Percentiles rank a stretch among this genome's conserved stretches.
Conservation (phyloP, 2,888 invertebrate species). For the Polyommatus icarus region DNA sequence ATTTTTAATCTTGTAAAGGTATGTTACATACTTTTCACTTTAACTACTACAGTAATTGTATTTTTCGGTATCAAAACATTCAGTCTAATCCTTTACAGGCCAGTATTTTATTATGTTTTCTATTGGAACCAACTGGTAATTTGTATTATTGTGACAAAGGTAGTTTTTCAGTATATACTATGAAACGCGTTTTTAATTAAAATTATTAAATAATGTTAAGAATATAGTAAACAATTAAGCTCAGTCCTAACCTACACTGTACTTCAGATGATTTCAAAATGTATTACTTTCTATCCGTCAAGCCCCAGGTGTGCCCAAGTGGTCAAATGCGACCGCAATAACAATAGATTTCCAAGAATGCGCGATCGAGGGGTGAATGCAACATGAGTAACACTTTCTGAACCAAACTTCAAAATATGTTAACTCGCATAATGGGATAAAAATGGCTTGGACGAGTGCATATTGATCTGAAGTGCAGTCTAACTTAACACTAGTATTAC, state of each 20-base stretch:
- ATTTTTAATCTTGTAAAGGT: neutral
- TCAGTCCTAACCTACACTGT: slow-evolving; percentile 6
- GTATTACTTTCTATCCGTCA: neutral
- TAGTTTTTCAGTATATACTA: neutral
- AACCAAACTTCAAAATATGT: neutral
- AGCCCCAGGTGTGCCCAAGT: too few relatives aligned
- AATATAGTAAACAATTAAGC: slow-evolving; percentile 28
- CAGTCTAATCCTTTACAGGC: neutral
- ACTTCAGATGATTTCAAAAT: slow-evolving; percentile 10
- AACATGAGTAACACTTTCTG: neutral
- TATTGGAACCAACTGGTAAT: neutral
- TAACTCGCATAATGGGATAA: neutral
- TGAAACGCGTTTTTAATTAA: slow-evolving; percentile 10
- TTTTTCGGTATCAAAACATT: neutral
- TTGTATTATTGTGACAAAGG: slow-evolving; percentile 10
- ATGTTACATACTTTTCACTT: neutral
- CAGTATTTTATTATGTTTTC: neutral
- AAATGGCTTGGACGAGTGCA: neutral
- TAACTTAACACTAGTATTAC: slow-evolving; percentile 42
- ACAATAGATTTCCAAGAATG: too few relatives aligned
- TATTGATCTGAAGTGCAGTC: neutral
- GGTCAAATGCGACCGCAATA: too few relatives aligned
- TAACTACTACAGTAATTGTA: neutral
- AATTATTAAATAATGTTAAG: slow-evolving; percentile 25
- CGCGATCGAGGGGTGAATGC: neutral